A percentile compares a stretch with the other conserved stretches of the same genome.
Conservation (phyloP, 2,797 vertebrate species). For the Tragopan temminckii region DNA sequence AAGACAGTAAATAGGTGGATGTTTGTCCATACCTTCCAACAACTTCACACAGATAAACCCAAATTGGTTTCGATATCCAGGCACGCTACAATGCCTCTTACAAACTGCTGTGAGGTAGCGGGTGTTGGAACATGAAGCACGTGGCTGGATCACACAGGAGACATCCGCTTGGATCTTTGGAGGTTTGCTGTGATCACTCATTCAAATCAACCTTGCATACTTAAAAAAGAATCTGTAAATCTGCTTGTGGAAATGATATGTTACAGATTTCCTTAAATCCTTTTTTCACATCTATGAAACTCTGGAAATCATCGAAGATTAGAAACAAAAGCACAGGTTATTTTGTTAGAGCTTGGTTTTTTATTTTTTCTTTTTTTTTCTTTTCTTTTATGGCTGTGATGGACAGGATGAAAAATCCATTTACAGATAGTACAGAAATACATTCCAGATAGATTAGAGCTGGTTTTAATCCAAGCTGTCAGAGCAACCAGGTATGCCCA, state of each 20-base stretch:
- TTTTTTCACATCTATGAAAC: slow-evolving; percentile 16
- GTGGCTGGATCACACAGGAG: neutral
- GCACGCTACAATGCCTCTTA: neutral
- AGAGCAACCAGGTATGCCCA: neutral
- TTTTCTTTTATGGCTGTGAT: neutral
- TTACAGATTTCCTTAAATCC: neutral
- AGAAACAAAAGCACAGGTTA: neutral
- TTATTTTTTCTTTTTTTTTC: neutral
- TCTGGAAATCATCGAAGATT: neutral
- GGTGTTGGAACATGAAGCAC: neutral
- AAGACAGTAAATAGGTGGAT: neutral
- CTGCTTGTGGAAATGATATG: neutral
- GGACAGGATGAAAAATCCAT: neutral
- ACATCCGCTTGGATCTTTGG: neutral
- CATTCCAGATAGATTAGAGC: neutral
- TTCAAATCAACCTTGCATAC: neutral
- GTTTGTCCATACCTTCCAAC: neutral
- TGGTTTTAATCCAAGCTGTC: neutral
- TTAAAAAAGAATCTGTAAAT: neutral
- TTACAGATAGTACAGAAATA: neutral
- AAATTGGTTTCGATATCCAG: neutral
- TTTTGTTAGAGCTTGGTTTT: too few species aligned
- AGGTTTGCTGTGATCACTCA: neutral
- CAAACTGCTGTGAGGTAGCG: neutral
- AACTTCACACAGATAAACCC: neutral